These are phyloP conservation scores for Epinotia nisella DNA, from an alignment of 2,888 invertebrate genomes.

Conservation along the genomic window DNA sequence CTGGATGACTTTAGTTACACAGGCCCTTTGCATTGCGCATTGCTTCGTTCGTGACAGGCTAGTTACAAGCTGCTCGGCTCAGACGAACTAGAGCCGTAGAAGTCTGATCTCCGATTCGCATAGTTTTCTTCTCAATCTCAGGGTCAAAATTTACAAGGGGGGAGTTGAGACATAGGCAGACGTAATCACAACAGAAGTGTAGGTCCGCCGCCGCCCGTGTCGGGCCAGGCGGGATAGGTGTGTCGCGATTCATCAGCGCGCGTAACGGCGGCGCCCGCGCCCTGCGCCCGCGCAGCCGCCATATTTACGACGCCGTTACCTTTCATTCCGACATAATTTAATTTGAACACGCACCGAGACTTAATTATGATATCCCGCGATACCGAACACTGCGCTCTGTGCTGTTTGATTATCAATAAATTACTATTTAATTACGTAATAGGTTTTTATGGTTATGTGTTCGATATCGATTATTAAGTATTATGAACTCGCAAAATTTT, in stretches of 20 bases:
- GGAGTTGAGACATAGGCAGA: too few relatives aligned
- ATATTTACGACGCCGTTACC: slow-evolving; percentile 68
- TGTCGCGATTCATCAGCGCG: slow-evolving; percentile 65
- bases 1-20: background rate
- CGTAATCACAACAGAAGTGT: background rate
- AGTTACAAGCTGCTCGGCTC: too few relatives aligned
- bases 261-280: slow-evolving; percentile 71
- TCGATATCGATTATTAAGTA: slow-evolving; percentile 27
- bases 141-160: too few relatives aligned
- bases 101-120: too few relatives aligned
- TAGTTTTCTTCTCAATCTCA: too few relatives aligned
- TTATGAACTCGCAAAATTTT: slow-evolving; percentile 20
- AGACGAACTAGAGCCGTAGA: too few relatives aligned
- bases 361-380: slow-evolving; percentile 76
- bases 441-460: slow-evolving; percentile 32
- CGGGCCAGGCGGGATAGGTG: slow-evolving; percentile 44
- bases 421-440: slow-evolving; percentile 43
- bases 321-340: slow-evolving; percentile 79
- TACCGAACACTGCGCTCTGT: slow-evolving; percentile 49
- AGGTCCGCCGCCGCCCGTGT: background rate
- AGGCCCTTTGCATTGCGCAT: too few relatives aligned
- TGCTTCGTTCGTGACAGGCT: too few relatives aligned
- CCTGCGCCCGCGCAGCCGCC: slow-evolving; percentile 51
- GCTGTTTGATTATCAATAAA: slow-evolving; percentile 45
- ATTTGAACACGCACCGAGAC: slow-evolving; percentile 74